Base-by-base conservation (phyloP, 1,140 invertebrate species). In the Drosophila sucinea region DNA sequence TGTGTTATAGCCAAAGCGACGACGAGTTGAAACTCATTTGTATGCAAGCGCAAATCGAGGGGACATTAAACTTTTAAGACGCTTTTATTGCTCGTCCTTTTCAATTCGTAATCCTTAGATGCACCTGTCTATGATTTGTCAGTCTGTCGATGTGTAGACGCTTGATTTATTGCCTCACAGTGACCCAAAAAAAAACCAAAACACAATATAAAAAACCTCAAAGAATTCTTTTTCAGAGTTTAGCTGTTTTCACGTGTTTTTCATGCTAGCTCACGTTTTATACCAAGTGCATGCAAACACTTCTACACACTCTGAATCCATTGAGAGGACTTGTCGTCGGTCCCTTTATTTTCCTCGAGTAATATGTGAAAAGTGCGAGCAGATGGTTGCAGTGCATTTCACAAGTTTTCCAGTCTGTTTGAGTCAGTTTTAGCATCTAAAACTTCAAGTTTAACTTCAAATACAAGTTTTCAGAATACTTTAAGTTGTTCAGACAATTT, bases 21-120 rank as follows among this genome's bases (percentile, higher is more conserved):
- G 54, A 64, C 56, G 70, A 63, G 67, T 77, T 60, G 69, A 75
- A 86, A 78, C 65, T 86, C 78, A 82, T 79, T 86, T 86, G 79
- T 86, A 70, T 86, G 78, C 70, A 77, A 65, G 70, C 81, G 66
- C 79, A 86, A 87, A 79, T 73, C 71, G 75, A 72, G 66, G 76
- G 25, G 79, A 76, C 82, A 87, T 86, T 86, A 82, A 79, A 86
- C 82, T 86, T 87, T 86, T 79, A 86, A 87, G 82, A 87, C 72
- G 75, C 82, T 86, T 86, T 82, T 85, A 86, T 79, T 86, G 75
- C 83, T 73, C 63, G 65, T 78, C 74, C 82, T 79, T 81, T 72
- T 79, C 79, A 70, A 68, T 87, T 87, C 79, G 66, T 77, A 76
- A 76, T 76, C 73, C 73, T 17, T 77, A 79, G 71, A 30, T 38